Base-by-base conservation (phyloP, 1,140 invertebrate species). In the Hormaphis cornu region DNA sequence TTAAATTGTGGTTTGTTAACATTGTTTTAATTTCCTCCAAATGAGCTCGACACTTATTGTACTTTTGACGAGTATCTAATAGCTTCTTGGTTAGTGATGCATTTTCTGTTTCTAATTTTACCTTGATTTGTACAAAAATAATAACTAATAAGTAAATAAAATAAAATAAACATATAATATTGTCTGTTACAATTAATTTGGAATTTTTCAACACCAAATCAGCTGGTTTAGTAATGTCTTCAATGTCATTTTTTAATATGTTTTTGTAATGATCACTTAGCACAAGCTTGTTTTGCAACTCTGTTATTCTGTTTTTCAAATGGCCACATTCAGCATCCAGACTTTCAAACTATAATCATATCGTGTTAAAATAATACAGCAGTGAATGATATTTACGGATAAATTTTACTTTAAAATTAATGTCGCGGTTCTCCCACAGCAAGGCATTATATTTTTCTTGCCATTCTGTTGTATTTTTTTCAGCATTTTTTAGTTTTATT, bases 1-100 rank as follows among this genome's bases (percentile, higher is more conserved):
- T 66, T 50, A 66, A 33, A 66, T 66, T 66, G 9, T 66, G 61
- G 16, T 24, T 66, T 10, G 61, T 66, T n/a, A 66, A 33, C 61
- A 66, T 66, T 14, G 44, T 33, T 22, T 50, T 66, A 16, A 66
- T 48, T 16, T 66, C 61, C n/a, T 66, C 61, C 12, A 66, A 9
- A 35, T 66, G 42, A 16, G 18, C 20, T 12, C 28, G 33, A 50
- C 40, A 48, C 3, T 66, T 66, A 30, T 48, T 66, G 12, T 66
- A 66, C 28, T 66, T 66, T 33, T 66, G 44, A 50, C 28, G 20
- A 1, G 26, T 48, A 4, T 66, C 61, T 33, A 22, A 50, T n/a
- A 66, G n/a, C 22, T 66, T 66, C 14, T 10, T 66, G n/a, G 44
- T 35, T 35, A 66, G 4, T 50, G 26, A 30, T 1, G 46, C 61